Evolutionary conservation across 2,113 vertebrate species (phyloP).

Genomic region (Seriola aureovittata): DNA sequence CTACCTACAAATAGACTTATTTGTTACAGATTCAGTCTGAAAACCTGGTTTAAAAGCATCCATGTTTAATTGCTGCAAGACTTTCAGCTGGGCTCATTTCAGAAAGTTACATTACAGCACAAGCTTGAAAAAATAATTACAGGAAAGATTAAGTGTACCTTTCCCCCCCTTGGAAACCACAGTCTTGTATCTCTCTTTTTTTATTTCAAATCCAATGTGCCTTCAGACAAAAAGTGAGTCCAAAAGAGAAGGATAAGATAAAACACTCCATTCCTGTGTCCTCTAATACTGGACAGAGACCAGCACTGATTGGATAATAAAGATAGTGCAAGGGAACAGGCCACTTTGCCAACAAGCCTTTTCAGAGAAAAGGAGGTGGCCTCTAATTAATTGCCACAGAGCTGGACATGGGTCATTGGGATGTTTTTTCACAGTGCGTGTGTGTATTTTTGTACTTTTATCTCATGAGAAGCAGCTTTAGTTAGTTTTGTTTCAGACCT

Average conservation of each 20-base stretch:
- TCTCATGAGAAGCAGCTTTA: not conserved
- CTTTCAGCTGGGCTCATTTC: not conserved
- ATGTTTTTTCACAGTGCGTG: conserved; percentile 3
- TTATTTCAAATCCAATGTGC: conserved; percentile 12
- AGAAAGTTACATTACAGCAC: conserved; percentile 6
- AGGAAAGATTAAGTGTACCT: conserved; percentile 22
- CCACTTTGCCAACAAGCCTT: conserved; percentile 31
- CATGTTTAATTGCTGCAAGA: not conserved
- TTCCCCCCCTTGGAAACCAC: not conserved
- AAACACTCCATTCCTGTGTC: conserved; percentile 24
- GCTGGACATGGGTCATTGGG: conserved; percentile 14
- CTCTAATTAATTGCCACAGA: conserved; percentile 47
- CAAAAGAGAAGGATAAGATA: conserved; percentile 16
- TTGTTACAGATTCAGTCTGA: not conserved
- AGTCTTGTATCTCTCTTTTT: conserved; percentile 6
- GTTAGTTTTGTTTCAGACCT: not conserved
- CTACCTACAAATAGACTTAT: not conserved
- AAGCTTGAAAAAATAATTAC: conserved; percentile 25
- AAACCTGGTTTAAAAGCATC: not conserved
- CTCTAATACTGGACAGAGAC: conserved; percentile 36
- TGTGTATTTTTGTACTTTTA: conserved; percentile 7
- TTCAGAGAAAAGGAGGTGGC: conserved; percentile 25
- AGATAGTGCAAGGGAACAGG: conserved; percentile 37
- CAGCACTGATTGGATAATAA: conserved; percentile 49
- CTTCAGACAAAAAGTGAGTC: not conserved